Evolutionary conservation across 1,140 invertebrate genomes (phyloP).

Genomic region (Saccostrea echinata): DNA sequence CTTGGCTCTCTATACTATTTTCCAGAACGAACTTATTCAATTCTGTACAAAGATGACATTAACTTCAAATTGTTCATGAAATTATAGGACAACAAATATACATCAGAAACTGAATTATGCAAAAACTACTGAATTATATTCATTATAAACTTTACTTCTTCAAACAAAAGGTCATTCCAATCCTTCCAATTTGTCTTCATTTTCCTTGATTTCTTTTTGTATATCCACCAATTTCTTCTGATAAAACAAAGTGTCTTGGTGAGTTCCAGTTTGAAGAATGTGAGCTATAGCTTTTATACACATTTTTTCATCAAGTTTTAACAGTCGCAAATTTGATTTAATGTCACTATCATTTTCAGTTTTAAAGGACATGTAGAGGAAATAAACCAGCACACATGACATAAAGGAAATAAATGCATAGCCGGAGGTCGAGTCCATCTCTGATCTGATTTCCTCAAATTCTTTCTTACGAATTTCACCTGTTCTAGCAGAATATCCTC

Average conservation of each 20-base stretch:
- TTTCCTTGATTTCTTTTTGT: neutral
- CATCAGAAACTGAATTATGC: too few species aligned
- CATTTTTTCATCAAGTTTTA: neutral
- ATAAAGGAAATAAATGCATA: slow-evolving; percentile 4
- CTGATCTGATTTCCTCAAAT: neutral
- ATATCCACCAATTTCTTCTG: neutral
- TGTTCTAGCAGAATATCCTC: neutral
- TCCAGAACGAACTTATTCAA: too few species aligned
- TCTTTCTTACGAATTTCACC: neutral
- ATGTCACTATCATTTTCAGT: slow-evolving; percentile 15
- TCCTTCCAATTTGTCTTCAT: neutral
- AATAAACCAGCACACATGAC: neutral
- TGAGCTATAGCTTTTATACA: neutral
- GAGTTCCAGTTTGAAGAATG: neutral
- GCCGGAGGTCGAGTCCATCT: neutral
- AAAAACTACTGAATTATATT: too few species aligned
- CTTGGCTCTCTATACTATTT: too few species aligned
- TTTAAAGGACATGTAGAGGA: neutral
- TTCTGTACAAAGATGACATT: too few species aligned
- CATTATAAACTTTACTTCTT: too few species aligned
- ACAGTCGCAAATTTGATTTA: neutral
- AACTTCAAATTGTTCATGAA: too few species aligned
- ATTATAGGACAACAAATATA: too few species aligned
- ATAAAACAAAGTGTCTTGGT: neutral
- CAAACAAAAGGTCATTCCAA: neutral